phyloP scores from a whole-genome alignment of 2,888 invertebrate genomes.

The Tenodera sinensis region DNA sequence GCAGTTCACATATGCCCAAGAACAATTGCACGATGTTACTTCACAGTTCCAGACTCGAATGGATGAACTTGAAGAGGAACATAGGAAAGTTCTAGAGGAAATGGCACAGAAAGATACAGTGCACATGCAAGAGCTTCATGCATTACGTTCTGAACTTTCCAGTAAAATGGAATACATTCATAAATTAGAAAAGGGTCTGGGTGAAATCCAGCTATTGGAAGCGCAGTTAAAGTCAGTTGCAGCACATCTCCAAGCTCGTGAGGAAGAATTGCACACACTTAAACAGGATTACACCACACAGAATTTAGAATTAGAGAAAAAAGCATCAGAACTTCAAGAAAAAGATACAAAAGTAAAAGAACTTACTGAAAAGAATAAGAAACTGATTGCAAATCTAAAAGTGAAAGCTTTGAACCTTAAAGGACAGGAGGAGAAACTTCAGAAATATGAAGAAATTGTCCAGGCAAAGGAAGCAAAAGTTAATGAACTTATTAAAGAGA shows the following conservation, averaged over 20 bases:
- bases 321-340: constrained; percentile 41
- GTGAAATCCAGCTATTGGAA: not conserved
- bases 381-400: constrained; percentile 71
- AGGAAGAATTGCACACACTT: constrained; percentile 40
- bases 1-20: not conserved
- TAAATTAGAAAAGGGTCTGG: not conserved
- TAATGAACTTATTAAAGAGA: constrained; percentile 1
- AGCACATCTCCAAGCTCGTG: constrained; percentile 39
- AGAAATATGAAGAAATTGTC: constrained; percentile 20
- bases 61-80: not conserved
- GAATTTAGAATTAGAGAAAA: constrained; percentile 38
- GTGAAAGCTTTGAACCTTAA: constrained; percentile 62
- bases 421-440: constrained; percentile 27
- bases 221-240: not conserved
- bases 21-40: not conserved
- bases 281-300: constrained; percentile 39
- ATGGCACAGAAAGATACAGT: not conserved
- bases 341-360: constrained; percentile 41
- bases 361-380: constrained; percentile 72
- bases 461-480: not conserved
- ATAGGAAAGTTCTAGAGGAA: not conserved
- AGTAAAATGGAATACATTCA: not conserved
- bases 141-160: not conserved
- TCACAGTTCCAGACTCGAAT: not conserved
- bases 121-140: not conserved